Base-by-base conservation (phyloP, 2,113 vertebrate genomes). In the Megatriorchis doriae region DNA sequence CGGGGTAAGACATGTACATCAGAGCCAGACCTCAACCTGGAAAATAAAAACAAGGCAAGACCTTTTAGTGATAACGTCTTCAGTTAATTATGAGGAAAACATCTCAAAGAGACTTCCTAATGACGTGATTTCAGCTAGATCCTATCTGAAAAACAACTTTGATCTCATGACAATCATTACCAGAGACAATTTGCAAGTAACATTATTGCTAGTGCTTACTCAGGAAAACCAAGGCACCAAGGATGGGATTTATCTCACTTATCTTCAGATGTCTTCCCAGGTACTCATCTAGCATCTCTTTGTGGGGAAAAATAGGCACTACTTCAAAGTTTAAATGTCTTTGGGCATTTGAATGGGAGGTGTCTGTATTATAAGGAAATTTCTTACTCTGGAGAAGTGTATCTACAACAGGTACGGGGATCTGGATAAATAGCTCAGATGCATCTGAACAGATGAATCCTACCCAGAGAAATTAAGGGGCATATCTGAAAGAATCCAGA, bases 1-100 rank as follows among this genome's bases (percentile, higher is more conserved):
- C 3, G 61, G 5, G 38, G 32, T 23, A 53, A 12, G 12, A 7
- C 3, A 3, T 4, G 13, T 32, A 48, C 38, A 0, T 36, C 78
- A 72, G 73, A 78, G 43, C 53, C 29, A 29, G 95, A 58, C 75
- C 88, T 96, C 36, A 21, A 65, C n/a, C 13, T 81, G 80, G 32
- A 55, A 84, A 83, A 81, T 8, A 77, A 67, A 93, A 63, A 10
- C 36, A 83, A 58, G 42, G 25, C 12, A 34, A 80, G 29, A 58
- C 13, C 5, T 80, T n/a, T 74, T 58, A 10, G 13, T 45, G 78
- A 43, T 53, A 48, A 52, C 3, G 43, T 32, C 58, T 77, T 62
- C 58, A 58, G 40, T 31, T 45, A 77, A 63, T 16, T 68, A 67
- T 45, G 45, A 96, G 42, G 42, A n/a, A 66, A 66, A 66, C 15